Evolutionary conservation across 2,797 vertebrate species (phyloP).

Genomic region (Dendrocincla fuliginosa): DNA sequence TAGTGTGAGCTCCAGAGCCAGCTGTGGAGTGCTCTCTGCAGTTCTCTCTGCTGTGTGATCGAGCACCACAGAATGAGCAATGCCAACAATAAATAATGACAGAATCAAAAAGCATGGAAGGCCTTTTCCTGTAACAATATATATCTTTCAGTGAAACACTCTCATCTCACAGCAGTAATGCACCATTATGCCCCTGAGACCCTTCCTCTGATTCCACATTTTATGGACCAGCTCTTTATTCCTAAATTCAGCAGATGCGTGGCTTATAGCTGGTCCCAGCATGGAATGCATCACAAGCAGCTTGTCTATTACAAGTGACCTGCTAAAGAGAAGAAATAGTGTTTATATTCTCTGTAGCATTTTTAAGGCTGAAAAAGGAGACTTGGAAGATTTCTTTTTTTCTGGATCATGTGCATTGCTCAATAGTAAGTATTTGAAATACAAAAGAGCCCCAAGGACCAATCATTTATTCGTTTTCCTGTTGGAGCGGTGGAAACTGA

Average conservation of each 20-base stretch:
- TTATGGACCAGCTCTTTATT: conserved; percentile 65
- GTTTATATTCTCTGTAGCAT: conserved; percentile 47
- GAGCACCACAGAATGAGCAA: neutral
- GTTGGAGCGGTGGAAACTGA: neutral
- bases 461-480: neutral
- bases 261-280: conserved; percentile 55
- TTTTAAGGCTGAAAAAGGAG: conserved; percentile 33
- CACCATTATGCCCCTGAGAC: conserved; percentile 56
- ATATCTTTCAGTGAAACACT: conserved; percentile 56
- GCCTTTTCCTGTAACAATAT: conserved; percentile 51
- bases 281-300: conserved; percentile 68
- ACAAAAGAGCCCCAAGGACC: neutral
- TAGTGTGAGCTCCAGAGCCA: neutral
- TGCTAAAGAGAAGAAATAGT: conserved; percentile 43
- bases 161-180: conserved; percentile 54
- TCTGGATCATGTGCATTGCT: neutral
- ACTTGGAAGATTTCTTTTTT: neutral
- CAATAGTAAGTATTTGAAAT: neutral
- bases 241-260: conserved; percentile 53
- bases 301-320: conserved; percentile 59
- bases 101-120: conserved; percentile 45
- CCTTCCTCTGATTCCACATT: conserved; percentile 55
- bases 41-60: neutral
- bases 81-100: conserved; percentile 48
- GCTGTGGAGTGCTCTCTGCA: neutral